Evolutionary conservation across 2,113 vertebrate species (phyloP).

Genomic region (Ornithorhynchus anatinus): DNA sequence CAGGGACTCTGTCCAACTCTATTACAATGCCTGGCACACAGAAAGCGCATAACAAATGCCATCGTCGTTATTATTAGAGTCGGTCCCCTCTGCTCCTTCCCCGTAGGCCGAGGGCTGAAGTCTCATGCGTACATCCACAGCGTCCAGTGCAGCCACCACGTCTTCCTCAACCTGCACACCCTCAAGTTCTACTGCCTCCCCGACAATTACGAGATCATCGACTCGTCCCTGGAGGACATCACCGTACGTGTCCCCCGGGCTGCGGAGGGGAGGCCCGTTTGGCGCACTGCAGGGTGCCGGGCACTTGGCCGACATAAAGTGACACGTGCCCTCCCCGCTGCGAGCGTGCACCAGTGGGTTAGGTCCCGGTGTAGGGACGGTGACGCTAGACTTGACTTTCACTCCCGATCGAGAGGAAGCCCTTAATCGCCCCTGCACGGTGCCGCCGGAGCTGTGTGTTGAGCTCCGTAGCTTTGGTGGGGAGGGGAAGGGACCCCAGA

Average conservation of each 20-base stretch:
- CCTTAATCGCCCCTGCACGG: too few relatives aligned
- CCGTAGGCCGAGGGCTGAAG: slow-evolving; percentile 89
- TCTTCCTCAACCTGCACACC: slow-evolving; percentile 96
- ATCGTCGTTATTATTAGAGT: too few relatives aligned
- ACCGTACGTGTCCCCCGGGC: slow-evolving; percentile 72
- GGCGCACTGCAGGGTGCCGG: neutral
- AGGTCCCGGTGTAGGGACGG: neutral
- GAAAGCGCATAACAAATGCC: too few relatives aligned
- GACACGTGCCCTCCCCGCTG: neutral
- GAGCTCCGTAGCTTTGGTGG: too few relatives aligned
- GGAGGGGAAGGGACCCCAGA: too few relatives aligned
- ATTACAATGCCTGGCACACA: too few relatives aligned
- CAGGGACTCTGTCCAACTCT: too few relatives aligned
- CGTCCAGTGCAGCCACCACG: slow-evolving; percentile 94
- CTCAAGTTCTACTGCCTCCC: slow-evolving; percentile 97
- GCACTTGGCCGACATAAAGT: neutral
- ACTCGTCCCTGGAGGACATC: slow-evolving; percentile 95
- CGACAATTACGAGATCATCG: slow-evolving; percentile 97
- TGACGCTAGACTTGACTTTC: too few relatives aligned
- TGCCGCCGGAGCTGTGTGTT: too few relatives aligned
- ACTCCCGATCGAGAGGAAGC: too few relatives aligned
- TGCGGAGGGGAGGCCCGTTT: neutral
- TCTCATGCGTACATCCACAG: slow-evolving; percentile 98
- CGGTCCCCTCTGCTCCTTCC: neutral
- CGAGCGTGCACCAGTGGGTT: neutral